A percentile compares a stretch with the other conserved stretches of the same genome.
phyloP scores from a whole-genome alignment of 2,113 vertebrate species.

The Martes martes region DNA sequence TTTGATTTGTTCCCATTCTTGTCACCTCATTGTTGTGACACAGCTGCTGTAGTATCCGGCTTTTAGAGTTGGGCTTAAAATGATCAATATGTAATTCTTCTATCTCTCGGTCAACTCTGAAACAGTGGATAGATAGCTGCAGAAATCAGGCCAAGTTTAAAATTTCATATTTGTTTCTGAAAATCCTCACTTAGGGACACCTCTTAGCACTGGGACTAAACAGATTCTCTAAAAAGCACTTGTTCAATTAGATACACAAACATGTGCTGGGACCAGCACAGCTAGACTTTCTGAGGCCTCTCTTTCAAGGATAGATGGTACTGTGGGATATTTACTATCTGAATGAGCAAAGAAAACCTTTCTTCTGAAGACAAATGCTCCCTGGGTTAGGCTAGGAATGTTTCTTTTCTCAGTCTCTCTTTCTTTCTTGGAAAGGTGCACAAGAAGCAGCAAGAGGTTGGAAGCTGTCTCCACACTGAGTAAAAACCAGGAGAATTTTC shows the following conservation, averaged over 20 bases:
- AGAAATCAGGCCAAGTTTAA: not conserved
- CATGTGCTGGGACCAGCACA: not conserved
- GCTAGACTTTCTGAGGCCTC: not conserved
- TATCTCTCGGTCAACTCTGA: not conserved
- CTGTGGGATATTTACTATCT: not conserved
- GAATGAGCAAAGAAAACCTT: not conserved
- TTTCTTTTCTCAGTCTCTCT: not conserved
- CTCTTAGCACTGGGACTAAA: not conserved
- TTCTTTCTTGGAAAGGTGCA: not conserved
- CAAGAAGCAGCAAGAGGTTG: not conserved
- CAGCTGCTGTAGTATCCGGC: accelerated
- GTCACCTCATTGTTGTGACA: not conserved
- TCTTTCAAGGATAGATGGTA: not conserved
- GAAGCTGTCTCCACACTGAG: not conserved
- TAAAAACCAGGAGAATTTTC: not conserved
- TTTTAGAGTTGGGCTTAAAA: not conserved
- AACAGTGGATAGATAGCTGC: not conserved
- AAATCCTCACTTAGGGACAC: not conserved
- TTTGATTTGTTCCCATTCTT: not conserved
- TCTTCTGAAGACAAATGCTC: not conserved
- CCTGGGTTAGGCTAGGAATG: not conserved
- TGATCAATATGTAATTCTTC: not conserved
- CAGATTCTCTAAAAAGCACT: not conserved
- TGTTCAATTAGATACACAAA: not conserved
- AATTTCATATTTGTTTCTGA: not conserved